phyloP scores from a whole-genome alignment of 2,113 vertebrate genomes.

The Istiophorus platypterus region DNA sequence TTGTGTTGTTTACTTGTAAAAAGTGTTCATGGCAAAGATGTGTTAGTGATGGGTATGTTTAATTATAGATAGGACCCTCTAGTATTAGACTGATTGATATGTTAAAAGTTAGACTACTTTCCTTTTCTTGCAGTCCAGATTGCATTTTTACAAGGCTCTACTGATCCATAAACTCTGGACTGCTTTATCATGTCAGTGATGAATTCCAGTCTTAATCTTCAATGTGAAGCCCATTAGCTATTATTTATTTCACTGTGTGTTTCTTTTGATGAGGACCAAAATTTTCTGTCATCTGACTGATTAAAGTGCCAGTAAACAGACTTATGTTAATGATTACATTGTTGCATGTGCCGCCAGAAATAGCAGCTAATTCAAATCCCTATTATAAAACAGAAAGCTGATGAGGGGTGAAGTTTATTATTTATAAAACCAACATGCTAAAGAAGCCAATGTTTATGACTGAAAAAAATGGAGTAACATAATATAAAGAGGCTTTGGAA shows the following conservation, averaged over 20 bases:
- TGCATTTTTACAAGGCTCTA: neutral
- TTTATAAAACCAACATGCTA: constrained; percentile 62
- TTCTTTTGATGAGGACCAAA: constrained; percentile 29
- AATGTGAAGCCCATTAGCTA: constrained; percentile 14
- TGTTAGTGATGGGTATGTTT: neutral
- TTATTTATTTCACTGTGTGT: constrained; percentile 28
- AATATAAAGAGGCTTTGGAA: too few species aligned
- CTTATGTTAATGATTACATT: constrained; percentile 21
- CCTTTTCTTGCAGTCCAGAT: neutral
- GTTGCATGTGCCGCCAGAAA: constrained; percentile 39
- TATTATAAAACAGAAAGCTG: constrained; percentile 54
- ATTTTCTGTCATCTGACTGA: constrained; percentile 38
- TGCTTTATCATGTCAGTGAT: constrained; percentile 15
- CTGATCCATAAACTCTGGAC: neutral
- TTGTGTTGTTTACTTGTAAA: neutral
- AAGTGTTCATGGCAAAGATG: neutral
- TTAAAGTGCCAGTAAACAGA: constrained; percentile 50
- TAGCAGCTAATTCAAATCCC: constrained; percentile 57
- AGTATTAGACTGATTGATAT: neutral
- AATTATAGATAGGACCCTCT: neutral
- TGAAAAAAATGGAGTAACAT: constrained; percentile 35
- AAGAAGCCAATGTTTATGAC: constrained; percentile 43
- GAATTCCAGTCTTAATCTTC: constrained; percentile 11
- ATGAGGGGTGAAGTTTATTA: constrained; percentile 70
- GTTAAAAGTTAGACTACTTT: neutral